Conservation (phyloP, 2,888 invertebrate genomes). For the Lasioglossum marginatum region DNA sequence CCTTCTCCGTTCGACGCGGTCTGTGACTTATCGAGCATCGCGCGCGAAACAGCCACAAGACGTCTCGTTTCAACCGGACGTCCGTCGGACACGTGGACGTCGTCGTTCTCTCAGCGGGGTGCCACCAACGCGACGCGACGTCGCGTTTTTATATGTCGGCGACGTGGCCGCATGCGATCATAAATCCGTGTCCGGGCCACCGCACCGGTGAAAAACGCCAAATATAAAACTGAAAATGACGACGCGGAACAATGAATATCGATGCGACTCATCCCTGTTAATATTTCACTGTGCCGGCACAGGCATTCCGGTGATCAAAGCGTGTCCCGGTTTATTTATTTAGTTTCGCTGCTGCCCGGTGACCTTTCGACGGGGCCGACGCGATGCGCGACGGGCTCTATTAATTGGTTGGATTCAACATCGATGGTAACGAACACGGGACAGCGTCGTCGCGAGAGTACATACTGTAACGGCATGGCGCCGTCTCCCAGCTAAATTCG, state of each 20-base stretch:
- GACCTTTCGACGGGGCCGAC: background rate
- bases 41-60: background rate
- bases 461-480: constrained; percentile 2
- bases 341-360: background rate
- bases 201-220: constrained; percentile 20
- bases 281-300: constrained; percentile 36
- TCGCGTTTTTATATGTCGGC: constrained; percentile 2
- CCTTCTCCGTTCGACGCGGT: no score
- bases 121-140: background rate
- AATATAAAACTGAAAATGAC: constrained; percentile 57
- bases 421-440: constrained; percentile 24
- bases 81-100: background rate
- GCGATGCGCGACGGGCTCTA: background rate
- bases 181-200: constrained; percentile 38
- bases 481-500: constrained; percentile 62
- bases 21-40: background rate
- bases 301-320: constrained; percentile 30
- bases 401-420: constrained; percentile 36
- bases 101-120: background rate
- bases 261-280: constrained; percentile 35
- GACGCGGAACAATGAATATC: constrained; percentile 46
- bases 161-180: constrained; percentile 20
- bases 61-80: background rate
- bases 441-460: constrained; percentile 36
- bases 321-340: constrained; percentile 12